These are phyloP conservation scores for Oikopleura dioica DNA, from an alignment of 23 tunicate genomes.

Conservation along the genomic window DNA sequence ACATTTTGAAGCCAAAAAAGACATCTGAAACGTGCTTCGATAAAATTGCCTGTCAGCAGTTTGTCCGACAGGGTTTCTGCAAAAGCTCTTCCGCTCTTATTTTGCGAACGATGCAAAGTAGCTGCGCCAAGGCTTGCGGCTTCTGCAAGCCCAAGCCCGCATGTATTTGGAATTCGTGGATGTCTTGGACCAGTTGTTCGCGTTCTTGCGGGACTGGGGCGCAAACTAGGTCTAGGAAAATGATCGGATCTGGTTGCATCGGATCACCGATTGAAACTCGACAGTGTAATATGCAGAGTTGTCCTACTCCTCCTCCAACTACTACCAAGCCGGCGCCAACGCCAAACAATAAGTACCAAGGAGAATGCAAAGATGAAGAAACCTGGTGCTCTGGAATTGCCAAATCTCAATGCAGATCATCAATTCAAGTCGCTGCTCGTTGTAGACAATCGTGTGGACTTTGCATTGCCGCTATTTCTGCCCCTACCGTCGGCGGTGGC, in stretches of 20 bases:
- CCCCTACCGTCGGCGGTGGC: background rate
- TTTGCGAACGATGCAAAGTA: background rate
- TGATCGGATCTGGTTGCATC: background rate
- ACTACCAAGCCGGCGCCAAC: background rate
- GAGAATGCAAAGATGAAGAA: background rate
- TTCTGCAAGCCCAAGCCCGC: background rate
- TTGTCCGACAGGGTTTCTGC: background rate
- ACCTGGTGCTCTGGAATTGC: background rate
- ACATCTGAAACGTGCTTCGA: background rate
- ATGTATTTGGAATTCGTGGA: background rate
- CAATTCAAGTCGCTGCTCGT: background rate
- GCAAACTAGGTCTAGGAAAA: background rate
- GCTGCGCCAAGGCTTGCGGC: background rate
- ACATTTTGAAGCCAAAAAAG: background rate
- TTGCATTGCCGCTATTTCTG: background rate
- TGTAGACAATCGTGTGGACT: background rate
- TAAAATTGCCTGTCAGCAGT: background rate
- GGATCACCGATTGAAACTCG: background rate
- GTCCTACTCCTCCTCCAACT: background rate
- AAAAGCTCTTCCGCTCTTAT: background rate
- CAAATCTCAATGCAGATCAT: background rate
- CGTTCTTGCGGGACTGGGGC: background rate
- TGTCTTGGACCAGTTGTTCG: background rate
- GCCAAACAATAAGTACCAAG: background rate
- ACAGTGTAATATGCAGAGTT: background rate